Base-by-base conservation (phyloP, 2,113 vertebrate species). In the Nothobranchius kuhntae region DNA sequence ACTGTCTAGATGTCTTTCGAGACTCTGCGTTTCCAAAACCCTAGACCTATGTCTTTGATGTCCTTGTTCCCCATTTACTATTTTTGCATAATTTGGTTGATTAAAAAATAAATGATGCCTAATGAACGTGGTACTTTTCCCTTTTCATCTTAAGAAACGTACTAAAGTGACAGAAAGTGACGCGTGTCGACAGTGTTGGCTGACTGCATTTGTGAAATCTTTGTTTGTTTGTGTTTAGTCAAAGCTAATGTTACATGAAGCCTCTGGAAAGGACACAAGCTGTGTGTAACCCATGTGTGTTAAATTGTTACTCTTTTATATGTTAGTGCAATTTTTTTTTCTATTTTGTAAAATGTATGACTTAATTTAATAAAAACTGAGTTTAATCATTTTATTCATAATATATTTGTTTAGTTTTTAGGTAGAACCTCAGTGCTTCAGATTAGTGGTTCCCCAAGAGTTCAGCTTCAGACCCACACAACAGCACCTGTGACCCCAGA, bases 1-100 rank as follows among this genome's bases (percentile, higher is more conserved):
- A 96, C 89, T 98, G 95, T 75, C 93, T 99, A 73, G 95, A 98
- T 36, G 61, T 94, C 66, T 90, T 97, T 53, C 88, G 91, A 71
- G 92, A 79, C 53, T 91, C 88, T 51, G 93, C 95, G 2, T 94
- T 95, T 78, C 89, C 90, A 52, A 93, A 78, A 66, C 74, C 46
- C 92, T 85, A 83, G 75, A 77, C 50, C 3, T 26, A 1, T 40
- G 6, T 40, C n/a, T 44, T 46, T 21, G 12, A 7, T 30, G 30
- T 9, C 47, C 14, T 40, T 30, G 30, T 30, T 21, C 21, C 21
- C 21, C 21, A 21, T 21, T 21, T 21, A 21, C 21, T 21, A 21
- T 21, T 21, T 21, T 21, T 21, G 21, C 21, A 21, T 21, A 21
- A 21, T 21, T 21, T 21, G 21, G 21, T 21, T 21, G 21, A 21